Evolutionary conservation across 2,888 invertebrate species (phyloP).

Genomic region (Papilio protenor): DNA sequence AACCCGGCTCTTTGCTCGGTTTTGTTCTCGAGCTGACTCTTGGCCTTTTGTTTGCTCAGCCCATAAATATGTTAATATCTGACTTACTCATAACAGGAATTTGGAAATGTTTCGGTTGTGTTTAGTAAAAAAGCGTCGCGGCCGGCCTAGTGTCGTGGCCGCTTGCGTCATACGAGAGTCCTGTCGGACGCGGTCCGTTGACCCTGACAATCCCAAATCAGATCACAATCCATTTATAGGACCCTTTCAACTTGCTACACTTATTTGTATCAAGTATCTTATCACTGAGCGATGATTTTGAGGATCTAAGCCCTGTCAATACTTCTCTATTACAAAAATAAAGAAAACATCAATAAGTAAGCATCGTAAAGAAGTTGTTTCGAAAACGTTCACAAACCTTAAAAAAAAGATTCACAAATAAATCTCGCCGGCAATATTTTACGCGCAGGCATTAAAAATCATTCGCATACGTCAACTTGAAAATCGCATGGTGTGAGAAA

Average conservation of each 20-base stretch:
- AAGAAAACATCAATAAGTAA: background rate
- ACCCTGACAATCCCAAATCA: background rate
- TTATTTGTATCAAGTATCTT: background rate
- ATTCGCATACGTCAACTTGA: conserved; percentile 48
- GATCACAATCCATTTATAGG: background rate
- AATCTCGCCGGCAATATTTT: conserved; percentile 24
- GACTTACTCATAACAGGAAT: conserved; percentile 79
- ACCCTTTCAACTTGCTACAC: background rate
- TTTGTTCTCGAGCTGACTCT: conserved; percentile 66
- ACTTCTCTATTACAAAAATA: background rate
- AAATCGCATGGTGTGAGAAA: conserved; percentile 42
- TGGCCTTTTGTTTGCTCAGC: conserved; percentile 70
- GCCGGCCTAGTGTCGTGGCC: conserved; percentile 34
- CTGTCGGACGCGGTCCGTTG: background rate
- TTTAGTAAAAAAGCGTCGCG: conserved; percentile 39
- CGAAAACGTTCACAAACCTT: background rate
- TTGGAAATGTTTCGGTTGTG: conserved; percentile 68
- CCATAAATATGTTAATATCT: conserved; percentile 78
- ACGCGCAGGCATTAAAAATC: conserved; percentile 25
- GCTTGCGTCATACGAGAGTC: conserved; percentile 37
- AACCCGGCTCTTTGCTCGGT: conserved; percentile 77
- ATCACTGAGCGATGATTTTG: too few species aligned
- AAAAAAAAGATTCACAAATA: conserved; percentile 17
- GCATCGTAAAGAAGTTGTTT: background rate
- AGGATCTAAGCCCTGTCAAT: background rate